Evolutionary conservation across 2,113 vertebrate species (phyloP).

Genomic region (Scophthalmus maximus): DNA sequence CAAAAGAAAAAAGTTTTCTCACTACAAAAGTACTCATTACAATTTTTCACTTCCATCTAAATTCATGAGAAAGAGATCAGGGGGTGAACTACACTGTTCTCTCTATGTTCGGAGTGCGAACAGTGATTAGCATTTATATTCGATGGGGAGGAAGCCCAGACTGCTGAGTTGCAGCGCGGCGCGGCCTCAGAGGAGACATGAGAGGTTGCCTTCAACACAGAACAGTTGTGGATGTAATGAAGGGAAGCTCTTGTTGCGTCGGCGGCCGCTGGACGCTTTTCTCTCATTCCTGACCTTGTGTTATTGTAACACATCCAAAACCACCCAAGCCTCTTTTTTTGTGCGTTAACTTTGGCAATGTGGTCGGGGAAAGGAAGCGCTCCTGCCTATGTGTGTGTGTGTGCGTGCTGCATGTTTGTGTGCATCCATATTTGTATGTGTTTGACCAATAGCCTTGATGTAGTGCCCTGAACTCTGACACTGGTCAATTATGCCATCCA

Average conservation of each 20-base stretch:
- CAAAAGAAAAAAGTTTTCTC: slow-evolving; percentile 45
- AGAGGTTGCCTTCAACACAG: slow-evolving; percentile 73
- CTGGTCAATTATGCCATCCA: slow-evolving; percentile 19
- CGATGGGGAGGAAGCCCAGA: slow-evolving; percentile 75
- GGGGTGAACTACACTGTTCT: slow-evolving; percentile 74
- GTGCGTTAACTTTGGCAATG: slow-evolving; percentile 72
- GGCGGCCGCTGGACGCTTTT: slow-evolving; percentile 55
- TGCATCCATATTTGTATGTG: slow-evolving; percentile 57
- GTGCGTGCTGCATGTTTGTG: slow-evolving; percentile 37
- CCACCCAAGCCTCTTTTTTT: slow-evolving; percentile 56
- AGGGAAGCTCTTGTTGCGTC: slow-evolving; percentile 74
- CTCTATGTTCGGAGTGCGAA: slow-evolving; percentile 75
- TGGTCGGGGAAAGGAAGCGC: slow-evolving; percentile 45
- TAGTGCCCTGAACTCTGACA: slow-evolving; percentile 54
- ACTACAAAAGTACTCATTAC: slow-evolving; percentile 35
- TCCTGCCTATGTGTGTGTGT: slow-evolving; percentile 39
- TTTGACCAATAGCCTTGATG: slow-evolving; percentile 52
- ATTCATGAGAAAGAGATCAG: slow-evolving; percentile 76
- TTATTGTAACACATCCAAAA: slow-evolving; percentile 78
- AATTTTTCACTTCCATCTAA: slow-evolving; percentile 68
- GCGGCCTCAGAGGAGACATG: slow-evolving; percentile 67
- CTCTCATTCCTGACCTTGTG: slow-evolving; percentile 70
- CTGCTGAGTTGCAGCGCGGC: slow-evolving; percentile 65
- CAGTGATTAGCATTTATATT: slow-evolving; percentile 82
- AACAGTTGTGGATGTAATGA: slow-evolving; percentile 79